phyloP scores from a whole-genome alignment of 2,797 vertebrate genomes.

The Phataginus tetradactyla region DNA sequence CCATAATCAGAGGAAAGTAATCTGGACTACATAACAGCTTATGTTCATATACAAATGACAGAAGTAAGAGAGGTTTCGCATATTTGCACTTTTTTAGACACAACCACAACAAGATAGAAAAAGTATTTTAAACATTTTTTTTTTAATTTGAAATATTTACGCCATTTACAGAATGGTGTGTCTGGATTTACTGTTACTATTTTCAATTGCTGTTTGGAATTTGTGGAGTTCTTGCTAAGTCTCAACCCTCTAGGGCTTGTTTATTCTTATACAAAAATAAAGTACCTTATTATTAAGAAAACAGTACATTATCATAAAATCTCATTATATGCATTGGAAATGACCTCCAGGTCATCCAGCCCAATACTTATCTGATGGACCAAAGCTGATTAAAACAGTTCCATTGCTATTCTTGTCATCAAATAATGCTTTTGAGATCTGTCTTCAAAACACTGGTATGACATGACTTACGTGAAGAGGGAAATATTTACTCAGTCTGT shows the following conservation, averaged over 20 bases:
- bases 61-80: background rate
- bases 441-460: background rate
- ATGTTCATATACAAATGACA: background rate
- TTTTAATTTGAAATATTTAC: slow-evolving; percentile 2
- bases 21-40: background rate
- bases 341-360: background rate
- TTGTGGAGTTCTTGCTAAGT: background rate
- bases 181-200: background rate
- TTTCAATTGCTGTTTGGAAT: slow-evolving; percentile 1
- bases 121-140: background rate
- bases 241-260: background rate
- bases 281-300: slow-evolving; percentile 32
- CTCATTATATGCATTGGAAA: slow-evolving; percentile 22
- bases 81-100: background rate
- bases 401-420: background rate
- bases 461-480: background rate
- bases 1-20: background rate
- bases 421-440: background rate
- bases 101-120: background rate
- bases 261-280: slow-evolving; percentile 49
- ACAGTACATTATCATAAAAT: background rate
- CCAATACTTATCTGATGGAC: slow-evolving; percentile 34
- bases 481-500: background rate
- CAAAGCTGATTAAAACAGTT: slow-evolving; percentile 37
- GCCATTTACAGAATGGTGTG: background rate